Evolutionary conservation across 2,888 invertebrate genomes (phyloP), one percentile per base, ranked within the genome.

Genomic region (Amphiduros pacificus): DNA sequence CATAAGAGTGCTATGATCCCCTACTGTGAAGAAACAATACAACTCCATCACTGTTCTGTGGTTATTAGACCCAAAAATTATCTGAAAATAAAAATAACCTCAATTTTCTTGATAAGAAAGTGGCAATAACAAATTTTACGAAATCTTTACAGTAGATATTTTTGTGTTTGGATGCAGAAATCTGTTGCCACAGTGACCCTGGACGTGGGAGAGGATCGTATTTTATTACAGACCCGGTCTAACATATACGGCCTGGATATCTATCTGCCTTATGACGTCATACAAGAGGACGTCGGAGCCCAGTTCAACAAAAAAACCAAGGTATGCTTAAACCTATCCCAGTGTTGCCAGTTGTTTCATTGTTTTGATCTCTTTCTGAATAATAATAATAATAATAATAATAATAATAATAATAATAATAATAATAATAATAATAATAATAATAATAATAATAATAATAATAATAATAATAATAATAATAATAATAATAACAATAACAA

Each of bases 191-290:
- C 76, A n/a, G 32, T 83, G 36, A 74, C 70, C 26, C 66, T 83
- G 27, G 81, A 82, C 56, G 65, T 83, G 6, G 82, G 82, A 14
- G 82, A 81, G 60, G 82, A 83, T 64, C 67, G 82, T 50, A 74
- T 83, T 28, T 49, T 82, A 14, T 65, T 83, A 52, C 68, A 77
- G 55, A 80, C 82, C 6, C 61, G 80, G 58, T 78, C 81, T 4
- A 74, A 75, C 55, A 71, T 74, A 3, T 83, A 83, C 66, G 71
- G 74, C 62, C 69, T 83, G 36, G 82, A 83, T 68, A 77, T 83
- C 51, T 82, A 73, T 65, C 71, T 83, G 49, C 83, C 83, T 2
- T 80, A 70, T 65, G 60, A 76, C 57, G 65, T 83, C 6, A 57
- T 76, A 52, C 80, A 79, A 55, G 75, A 77, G 20, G 79, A 82